Evolutionary conservation across 2,113 vertebrate species (phyloP).

Genomic region (Ascaphus truei): DNA sequence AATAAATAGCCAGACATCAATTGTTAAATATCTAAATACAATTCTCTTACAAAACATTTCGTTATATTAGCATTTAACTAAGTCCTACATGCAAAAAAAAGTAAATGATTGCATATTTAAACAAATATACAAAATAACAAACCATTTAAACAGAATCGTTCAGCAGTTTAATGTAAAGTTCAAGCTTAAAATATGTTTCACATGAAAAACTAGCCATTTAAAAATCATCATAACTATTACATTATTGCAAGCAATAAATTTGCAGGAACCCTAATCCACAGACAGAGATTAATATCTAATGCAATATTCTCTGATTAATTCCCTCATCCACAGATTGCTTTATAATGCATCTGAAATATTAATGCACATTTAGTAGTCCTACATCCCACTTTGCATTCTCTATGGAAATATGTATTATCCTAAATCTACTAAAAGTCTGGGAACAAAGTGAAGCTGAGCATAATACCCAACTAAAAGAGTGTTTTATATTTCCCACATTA

Average conservation of each 20-base stretch:
- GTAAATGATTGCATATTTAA: no score
- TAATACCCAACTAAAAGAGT: not conserved
- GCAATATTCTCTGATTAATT: conserved; percentile 37
- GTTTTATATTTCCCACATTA: not conserved
- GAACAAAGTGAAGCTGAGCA: not conserved
- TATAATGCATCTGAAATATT: conserved; percentile 38
- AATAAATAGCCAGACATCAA: no score
- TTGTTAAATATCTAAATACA: no score
- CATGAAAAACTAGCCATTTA: conserved; percentile 30
- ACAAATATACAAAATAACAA: not conserved
- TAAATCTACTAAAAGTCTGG: conserved; percentile 12
- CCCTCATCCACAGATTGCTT: conserved; percentile 26
- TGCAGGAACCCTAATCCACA: conserved; percentile 23
- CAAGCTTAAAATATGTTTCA: conserved; percentile 29
- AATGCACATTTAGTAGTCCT: conserved; percentile 29
- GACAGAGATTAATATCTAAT: conserved; percentile 37
- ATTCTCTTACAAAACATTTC: no score
- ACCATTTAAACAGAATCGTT: conserved; percentile 15
- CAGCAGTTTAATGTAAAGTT: conserved; percentile 12
- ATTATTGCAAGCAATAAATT: conserved; percentile 34
- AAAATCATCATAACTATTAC: conserved; percentile 29
- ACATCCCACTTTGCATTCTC: not conserved
- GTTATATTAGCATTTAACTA: no score
- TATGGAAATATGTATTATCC: conserved; percentile 28
- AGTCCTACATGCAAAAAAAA: no score